These are phyloP conservation scores for Ceriagrion tenellum DNA, from an alignment of 2,888 invertebrate species.

Conservation along the genomic window DNA sequence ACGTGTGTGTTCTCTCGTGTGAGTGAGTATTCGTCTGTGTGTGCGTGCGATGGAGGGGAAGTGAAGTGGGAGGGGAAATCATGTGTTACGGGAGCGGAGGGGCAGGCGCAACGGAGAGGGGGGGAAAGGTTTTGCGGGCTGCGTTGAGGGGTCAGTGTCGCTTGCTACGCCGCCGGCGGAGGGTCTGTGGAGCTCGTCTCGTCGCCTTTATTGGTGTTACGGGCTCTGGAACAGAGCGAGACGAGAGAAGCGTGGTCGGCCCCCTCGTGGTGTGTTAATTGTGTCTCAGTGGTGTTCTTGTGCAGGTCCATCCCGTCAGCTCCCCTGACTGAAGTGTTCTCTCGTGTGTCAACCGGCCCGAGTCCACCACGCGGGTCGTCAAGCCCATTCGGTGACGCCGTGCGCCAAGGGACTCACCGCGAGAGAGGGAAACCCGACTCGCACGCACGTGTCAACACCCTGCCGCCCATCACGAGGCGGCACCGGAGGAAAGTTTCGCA, in stretches of 20 bases:
- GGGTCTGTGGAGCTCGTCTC: background rate
- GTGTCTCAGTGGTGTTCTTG: background rate
- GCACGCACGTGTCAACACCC: background rate
- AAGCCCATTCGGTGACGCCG: background rate
- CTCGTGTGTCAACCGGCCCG: no score
- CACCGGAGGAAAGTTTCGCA: background rate
- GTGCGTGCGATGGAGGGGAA: background rate
- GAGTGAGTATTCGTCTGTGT: background rate
- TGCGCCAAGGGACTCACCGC: background rate
- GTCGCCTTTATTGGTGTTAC: background rate
- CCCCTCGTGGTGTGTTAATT: background rate
- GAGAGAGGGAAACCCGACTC: background rate
- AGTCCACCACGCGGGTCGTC: background rate
- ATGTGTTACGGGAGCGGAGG: constrained; percentile 54
- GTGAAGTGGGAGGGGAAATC: constrained; percentile 24
- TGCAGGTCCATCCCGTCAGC: background rate
- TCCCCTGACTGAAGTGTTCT: background rate
- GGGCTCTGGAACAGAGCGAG: background rate
- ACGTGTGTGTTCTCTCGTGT: background rate
- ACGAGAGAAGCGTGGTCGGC: background rate
- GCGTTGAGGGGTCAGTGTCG: constrained; percentile 61
- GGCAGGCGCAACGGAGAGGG: background rate
- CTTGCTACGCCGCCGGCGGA: constrained; percentile 50
- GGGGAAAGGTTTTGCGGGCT: constrained; percentile 43
- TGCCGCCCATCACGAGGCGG: background rate